These are phyloP conservation scores for Callinectes sapidus DNA, from an alignment of 2,888 invertebrate genomes.

Conservation along the genomic window DNA sequence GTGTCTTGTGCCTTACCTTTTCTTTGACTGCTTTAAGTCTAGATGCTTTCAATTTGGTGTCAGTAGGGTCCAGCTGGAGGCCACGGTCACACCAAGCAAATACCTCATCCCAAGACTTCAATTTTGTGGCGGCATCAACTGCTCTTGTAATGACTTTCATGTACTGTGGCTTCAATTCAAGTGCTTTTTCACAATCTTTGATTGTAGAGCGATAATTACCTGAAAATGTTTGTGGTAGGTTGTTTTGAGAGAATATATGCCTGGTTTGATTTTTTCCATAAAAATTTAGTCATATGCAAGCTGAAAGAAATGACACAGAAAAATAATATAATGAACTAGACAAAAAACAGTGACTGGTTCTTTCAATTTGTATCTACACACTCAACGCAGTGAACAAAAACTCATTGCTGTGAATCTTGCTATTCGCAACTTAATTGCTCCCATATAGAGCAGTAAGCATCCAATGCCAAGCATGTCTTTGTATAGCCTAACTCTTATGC, in stretches of 20 bases:
- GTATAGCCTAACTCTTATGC: no score
- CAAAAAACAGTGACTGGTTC: no score
- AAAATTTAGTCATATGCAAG: slow-evolving; percentile 77
- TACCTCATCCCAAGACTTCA: slow-evolving; percentile 82
- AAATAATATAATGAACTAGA: not conserved
- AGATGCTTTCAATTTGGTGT: slow-evolving; percentile 53
- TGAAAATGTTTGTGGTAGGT: slow-evolving; percentile 29
- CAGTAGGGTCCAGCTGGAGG: slow-evolving; percentile 56
- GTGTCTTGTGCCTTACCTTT: slow-evolving; percentile 52
- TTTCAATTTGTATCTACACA: no score
- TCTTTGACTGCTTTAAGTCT: slow-evolving; percentile 61
- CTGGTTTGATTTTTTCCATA: not conserved
- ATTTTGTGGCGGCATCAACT: slow-evolving; percentile 83
- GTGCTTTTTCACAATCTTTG: slow-evolving; percentile 77
- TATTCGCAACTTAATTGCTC: no score
- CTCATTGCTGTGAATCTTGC: no score
- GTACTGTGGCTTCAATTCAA: slow-evolving; percentile 86
- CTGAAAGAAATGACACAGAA: not conserved
- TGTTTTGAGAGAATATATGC: not conserved
- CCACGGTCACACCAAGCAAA: slow-evolving; percentile 69
- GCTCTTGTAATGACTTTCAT: slow-evolving; percentile 86
- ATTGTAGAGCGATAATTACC: slow-evolving; percentile 70
- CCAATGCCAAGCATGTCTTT: no score
- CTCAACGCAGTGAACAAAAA: no score
- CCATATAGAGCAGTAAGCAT: no score